Evolutionary conservation across 1,140 invertebrate species (phyloP).

Genomic region (Stegodyphus dumicola): DNA sequence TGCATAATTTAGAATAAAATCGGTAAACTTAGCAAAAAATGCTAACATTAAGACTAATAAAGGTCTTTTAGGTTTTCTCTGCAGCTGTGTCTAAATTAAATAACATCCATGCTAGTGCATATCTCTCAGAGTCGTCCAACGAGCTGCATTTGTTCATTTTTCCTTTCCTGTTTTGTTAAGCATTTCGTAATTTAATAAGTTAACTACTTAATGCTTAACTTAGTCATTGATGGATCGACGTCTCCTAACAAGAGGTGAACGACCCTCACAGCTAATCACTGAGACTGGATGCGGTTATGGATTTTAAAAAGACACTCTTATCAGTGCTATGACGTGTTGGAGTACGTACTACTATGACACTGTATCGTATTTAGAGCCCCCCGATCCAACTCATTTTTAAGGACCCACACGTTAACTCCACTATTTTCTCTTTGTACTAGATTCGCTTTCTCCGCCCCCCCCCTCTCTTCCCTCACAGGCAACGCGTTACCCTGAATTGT

Average conservation of each 20-base stretch:
- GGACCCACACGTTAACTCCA: neutral
- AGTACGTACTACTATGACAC: neutral
- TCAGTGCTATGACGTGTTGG: neutral
- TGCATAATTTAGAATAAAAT: no score
- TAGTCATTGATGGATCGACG: conserved; percentile 44
- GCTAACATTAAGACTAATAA: no score
- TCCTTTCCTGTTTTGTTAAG: neutral
- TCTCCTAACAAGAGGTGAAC: conserved; percentile 16
- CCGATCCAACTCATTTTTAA: conserved; percentile 29
- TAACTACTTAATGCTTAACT: neutral
- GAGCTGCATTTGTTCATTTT: no score
- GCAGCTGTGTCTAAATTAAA: no score
- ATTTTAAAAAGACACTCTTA: conserved; percentile 20
- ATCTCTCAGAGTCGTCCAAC: no score
- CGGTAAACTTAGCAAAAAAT: no score
- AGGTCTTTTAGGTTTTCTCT: no score
- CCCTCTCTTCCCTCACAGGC: neutral
- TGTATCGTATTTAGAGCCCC: neutral
- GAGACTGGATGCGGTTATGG: neutral
- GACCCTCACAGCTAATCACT: conserved; percentile 31
- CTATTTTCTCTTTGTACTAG: conserved; percentile 4
- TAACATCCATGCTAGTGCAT: no score
- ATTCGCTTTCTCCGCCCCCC: conserved; percentile 1
- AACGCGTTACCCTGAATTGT: neutral
- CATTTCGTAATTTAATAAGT: conserved; percentile 28